These are phyloP conservation scores for Archips xylosteana DNA, from an alignment of 2,888 invertebrate genomes.

Conservation along the genomic window DNA sequence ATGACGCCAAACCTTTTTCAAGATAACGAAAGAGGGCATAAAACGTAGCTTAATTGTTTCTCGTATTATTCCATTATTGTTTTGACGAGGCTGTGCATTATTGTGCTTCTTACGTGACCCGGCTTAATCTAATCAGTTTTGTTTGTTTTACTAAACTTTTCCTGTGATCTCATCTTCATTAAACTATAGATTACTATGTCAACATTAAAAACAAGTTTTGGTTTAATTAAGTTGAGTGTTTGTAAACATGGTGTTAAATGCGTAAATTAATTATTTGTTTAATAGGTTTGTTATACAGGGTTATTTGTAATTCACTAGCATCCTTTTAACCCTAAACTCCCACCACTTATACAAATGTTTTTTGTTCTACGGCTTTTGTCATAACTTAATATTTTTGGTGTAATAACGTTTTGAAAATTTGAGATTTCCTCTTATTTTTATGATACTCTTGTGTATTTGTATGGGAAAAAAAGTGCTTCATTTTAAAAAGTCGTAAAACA, in stretches of 20 bases:
- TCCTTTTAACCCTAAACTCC: too few relatives aligned
- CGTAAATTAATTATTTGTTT: slow-evolving; percentile 5
- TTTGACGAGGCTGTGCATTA: slow-evolving; percentile 64
- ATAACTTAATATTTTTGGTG: too few relatives aligned
- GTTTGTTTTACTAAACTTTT: slow-evolving; percentile 74
- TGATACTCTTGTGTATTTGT: too few relatives aligned
- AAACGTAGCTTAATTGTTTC: slow-evolving; percentile 64
- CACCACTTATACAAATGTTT: too few relatives aligned
- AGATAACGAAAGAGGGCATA: slow-evolving; percentile 59
- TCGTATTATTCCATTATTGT: slow-evolving; percentile 79
- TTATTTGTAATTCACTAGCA: too few relatives aligned
- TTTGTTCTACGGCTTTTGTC: too few relatives aligned
- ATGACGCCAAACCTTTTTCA: slow-evolving; percentile 9
- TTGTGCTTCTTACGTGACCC: slow-evolving; percentile 61
- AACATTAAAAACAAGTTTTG: slow-evolving; percentile 15
- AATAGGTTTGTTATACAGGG: neutral
- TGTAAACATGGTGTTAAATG: slow-evolving; percentile 20
- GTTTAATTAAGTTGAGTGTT: slow-evolving; percentile 10
- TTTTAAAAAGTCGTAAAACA: too few relatives aligned
- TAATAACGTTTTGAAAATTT: too few relatives aligned
- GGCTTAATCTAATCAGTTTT: slow-evolving; percentile 67
- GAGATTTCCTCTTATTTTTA: too few relatives aligned
- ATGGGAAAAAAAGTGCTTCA: too few relatives aligned
- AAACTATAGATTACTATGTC: slow-evolving; percentile 16
- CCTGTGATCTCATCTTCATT: slow-evolving; percentile 72